Evolutionary conservation across 2,113 vertebrate genomes (phyloP), one percentile per base, ranked within the genome.

Genomic region (Mesoclemmys tuberculata): DNA sequence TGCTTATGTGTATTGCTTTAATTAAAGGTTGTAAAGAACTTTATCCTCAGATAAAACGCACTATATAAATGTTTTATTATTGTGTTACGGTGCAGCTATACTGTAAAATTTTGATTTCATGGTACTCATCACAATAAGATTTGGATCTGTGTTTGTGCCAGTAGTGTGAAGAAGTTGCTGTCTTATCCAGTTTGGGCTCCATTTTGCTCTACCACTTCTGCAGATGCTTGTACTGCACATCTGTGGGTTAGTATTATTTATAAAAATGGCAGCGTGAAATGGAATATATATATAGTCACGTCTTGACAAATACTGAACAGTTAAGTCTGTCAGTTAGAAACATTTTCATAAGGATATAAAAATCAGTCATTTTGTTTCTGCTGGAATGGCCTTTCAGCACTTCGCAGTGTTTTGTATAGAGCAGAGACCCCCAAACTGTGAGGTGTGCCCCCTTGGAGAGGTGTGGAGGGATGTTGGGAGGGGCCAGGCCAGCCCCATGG

Each of bases 161-260:
- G 19, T 71, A 38, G 13, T 61, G 29, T 71, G 19, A 9, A 48
- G 46, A 44, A 38, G 44, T 64, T 82, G 38, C 27, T 6, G 0
- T 14, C 61, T n/a, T 91, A 64, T 58, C 48, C 79, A 1, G 0
- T 1, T 0, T 44, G 22, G 64, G 13, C 35, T 56, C 41, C 49
- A 18, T 10, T 77, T 82, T 80, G 54, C 61, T 52, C 86, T 88
- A 27, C 44, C 44, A 46, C 22, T 84, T 90, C 55, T 89, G 56
- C 85, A 49, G 27, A 26, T 46, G 26, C 44, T 52, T 0, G 0
- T 19, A 0, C 29, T 58, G 54, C 31, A 44, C 46, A 8, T 16
- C 8, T 51, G 35, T 48, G 10, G 2, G 0, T 22, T 80, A 2
- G 6, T 49, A 91, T 64, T 24, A 31, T 2, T 81, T 61, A 51